Base-by-base conservation (phyloP, 2,113 vertebrate species). In the Puffinus mauretanicus region DNA sequence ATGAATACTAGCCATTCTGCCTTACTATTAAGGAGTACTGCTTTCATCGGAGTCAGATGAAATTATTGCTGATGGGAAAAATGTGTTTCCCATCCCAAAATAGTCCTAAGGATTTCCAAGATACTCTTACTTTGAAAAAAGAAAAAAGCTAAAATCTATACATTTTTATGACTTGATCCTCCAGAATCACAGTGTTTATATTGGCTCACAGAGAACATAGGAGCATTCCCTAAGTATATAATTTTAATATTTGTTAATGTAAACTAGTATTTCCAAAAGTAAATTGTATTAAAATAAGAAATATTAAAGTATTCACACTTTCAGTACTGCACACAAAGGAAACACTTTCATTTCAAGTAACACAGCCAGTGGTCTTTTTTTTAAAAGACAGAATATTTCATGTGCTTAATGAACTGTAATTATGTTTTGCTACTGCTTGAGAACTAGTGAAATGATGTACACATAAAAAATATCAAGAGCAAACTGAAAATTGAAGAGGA, bases 401-500 rank as follows among this genome's bases (percentile, higher is more conserved):
- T 1, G 8, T 51, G 61, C 32, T 82, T 46, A 75, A 88, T 82
- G 49, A 75, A 34, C 44, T 60, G 15, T 17, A 62, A 67, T 71
- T 54, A 49, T 4, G 27, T 22, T 82, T 70, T 64, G 82, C 40
- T 62, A 7, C 51, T 75, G 51, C 64, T 85, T 24, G 21, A 79
- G 93, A 62, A 12, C 42, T 2, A 21, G 5, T 14, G 36, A 30
- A 83, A 25, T 0, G 2, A 40, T 16, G 44, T 7, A 51, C 38
- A 46, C 18, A 4, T 2, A 25, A 5, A 52, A 64, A 75, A 54
- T 5, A 54, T 25, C 0, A 0, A 16, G 19, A 42, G 9, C 4
- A 82, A 67, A 17, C 12, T 6, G 62, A 18, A 46, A 64, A 19
- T 14, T 21, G 57, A 69, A 82, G 64, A 30, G 11, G 22, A 55